These are phyloP conservation scores for Lichenostomus cassidix DNA, from an alignment of 2,113 vertebrate genomes.

Conservation along the genomic window DNA sequence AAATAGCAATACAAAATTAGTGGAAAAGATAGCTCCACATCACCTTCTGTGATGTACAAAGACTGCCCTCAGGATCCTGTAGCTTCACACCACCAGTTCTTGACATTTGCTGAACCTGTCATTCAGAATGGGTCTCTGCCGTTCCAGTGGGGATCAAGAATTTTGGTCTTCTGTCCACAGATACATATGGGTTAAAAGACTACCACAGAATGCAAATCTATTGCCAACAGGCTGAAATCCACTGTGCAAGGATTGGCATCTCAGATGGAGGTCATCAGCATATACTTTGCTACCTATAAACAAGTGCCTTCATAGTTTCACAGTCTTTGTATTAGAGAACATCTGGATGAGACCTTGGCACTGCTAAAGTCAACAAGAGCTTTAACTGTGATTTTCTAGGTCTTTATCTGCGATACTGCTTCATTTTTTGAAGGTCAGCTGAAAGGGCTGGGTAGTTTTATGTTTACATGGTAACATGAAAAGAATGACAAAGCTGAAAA, in stretches of 20 bases:
- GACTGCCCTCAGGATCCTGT: neutral
- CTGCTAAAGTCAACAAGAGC: neutral
- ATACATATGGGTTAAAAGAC: neutral
- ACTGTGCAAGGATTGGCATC: neutral
- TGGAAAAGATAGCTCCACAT: neutral
- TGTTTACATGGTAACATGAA: neutral
- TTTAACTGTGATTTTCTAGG: neutral
- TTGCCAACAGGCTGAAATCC: neutral
- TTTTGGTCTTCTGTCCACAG: neutral
- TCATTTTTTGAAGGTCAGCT: neutral
- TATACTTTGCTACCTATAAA: neutral
- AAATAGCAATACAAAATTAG: neutral
- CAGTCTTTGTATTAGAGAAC: neutral
- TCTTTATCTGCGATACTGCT: neutral
- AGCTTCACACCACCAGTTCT: neutral
- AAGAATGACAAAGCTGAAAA: neutral
- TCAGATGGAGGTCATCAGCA: neutral
- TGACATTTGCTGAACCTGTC: neutral
- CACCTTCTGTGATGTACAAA: neutral
- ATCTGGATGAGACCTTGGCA: neutral
- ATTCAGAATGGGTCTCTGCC: neutral
- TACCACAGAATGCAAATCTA: neutral
- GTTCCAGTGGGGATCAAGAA: accelerated
- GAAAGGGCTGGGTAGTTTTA: neutral
- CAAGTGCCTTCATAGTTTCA: neutral